Conservation (phyloP, 1,140 invertebrate genomes). For the Drosophila varians region DNA sequence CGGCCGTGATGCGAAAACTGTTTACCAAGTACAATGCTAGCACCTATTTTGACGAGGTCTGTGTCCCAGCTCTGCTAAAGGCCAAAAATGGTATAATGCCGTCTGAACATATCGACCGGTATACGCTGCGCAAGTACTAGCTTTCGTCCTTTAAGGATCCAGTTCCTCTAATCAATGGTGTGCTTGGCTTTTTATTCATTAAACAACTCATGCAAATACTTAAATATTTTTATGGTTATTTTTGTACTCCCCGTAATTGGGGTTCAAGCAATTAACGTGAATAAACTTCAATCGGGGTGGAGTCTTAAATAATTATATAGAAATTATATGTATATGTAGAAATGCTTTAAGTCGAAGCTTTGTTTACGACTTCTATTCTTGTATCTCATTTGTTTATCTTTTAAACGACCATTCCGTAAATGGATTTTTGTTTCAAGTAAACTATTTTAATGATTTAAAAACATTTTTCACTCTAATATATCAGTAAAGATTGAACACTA, state of each 20-base stretch:
- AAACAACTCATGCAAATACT: not conserved
- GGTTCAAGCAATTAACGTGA: not conserved
- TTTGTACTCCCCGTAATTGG: not conserved
- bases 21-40: constrained; percentile 57
- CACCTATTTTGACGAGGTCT: constrained; percentile 58
- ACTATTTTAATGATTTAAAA: no score
- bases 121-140: constrained; percentile 44
- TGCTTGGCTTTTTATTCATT: not conserved
- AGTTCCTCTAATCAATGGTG: not conserved
- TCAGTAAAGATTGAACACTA: no score
- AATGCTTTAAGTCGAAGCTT: no score
- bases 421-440: no score
- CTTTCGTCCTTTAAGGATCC: not conserved
- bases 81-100: constrained; percentile 67
- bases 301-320: no score
- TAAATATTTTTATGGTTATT: not conserved
- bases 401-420: no score
- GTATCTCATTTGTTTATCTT: no score
- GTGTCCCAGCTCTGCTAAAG: constrained; percentile 52
- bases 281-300: no score
- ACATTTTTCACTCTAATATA: no score
- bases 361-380: no score
- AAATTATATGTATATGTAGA: no score
- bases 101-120: constrained; percentile 59
- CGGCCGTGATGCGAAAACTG: constrained; percentile 55